Evolutionary conservation across 1,140 invertebrate species (phyloP), one percentile per base, ranked within the genome.

Genomic region (Caerostris extrusa): DNA sequence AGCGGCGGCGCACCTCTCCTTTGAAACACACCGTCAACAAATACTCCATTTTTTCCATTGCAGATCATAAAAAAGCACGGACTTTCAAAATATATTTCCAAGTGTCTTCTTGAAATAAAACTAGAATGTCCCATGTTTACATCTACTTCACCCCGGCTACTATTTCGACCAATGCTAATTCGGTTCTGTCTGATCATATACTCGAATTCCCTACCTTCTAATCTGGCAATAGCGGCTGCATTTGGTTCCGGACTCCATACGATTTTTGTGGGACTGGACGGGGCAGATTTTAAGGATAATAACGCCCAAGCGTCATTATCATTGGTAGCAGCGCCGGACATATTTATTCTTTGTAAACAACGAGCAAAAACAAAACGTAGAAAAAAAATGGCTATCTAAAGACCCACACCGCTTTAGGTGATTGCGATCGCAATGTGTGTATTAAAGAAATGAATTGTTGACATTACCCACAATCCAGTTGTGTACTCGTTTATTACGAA

Each of bases 71-170:
- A 99, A 96, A 99, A 99, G 96, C 97, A 97, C 3, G 98, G 98
- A 95, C 98, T 98, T 95, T 99, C 98, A 96, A 98, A 99, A 96
- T 97, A 97, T 95, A 99, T 97, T 96, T 99, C 98, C 94, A 99
- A 97, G 97, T 99, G 99, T 96, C 97, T 97, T 86, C 99, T 97
- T 69, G 98, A 99, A 95, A 99, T 99, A 96, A 99, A 99, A 96
- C 98, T 99, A 61, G 98, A 99, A 96, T 99, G 98, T 96, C 99
- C 99, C 98, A 99, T 99, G 97, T 99, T 99, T 95, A 99, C 98
- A 97, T 99, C 99, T 95, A 99, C 99, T 96, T 98, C 98, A 95
- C 98, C 99, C 96, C 98, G 98, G 96, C 98, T 98, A 96, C 98
- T 99, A 96, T 99, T 99, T 95, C 99, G 97, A 91, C 99, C 99